phyloP scores from a whole-genome alignment of 1,140 invertebrate genomes.

The Helicorthomorpha holstii region DNA sequence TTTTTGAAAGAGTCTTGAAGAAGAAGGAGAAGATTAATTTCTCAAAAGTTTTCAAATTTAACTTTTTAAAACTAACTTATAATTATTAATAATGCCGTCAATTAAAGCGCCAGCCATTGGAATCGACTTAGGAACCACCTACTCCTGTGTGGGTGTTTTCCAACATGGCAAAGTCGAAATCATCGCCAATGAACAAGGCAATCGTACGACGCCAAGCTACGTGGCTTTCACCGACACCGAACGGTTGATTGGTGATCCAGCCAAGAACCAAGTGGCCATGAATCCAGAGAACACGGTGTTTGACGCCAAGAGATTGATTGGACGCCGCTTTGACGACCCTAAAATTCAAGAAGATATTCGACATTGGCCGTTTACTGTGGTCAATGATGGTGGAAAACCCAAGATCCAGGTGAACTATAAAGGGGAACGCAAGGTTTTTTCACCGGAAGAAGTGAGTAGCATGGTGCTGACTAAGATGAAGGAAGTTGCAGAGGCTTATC shows the following conservation, averaged over 20 bases:
- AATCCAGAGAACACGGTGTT: conserved; percentile 38
- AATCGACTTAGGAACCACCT: conserved; percentile 51
- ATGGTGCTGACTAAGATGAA: conserved; percentile 71
- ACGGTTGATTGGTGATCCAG: conserved; percentile 65
- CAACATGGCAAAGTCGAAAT: conserved; percentile 79
- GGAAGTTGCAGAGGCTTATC: conserved; percentile 45
- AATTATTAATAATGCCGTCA: too few species aligned
- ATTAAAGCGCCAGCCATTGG: too few species aligned
- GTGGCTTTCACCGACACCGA: conserved; percentile 82
- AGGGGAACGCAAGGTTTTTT: conserved; percentile 53
- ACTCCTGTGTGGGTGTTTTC: conserved; percentile 77
- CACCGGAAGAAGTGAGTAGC: conserved; percentile 69
- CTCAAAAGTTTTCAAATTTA: too few species aligned
- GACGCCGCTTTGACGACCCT: conserved; percentile 6
- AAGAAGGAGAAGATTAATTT: too few species aligned
- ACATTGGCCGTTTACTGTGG: conserved; percentile 60
- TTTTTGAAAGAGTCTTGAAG: too few species aligned
- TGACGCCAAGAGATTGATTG: conserved; percentile 33
- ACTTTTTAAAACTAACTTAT: too few species aligned
- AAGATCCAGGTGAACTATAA: conserved; percentile 71
- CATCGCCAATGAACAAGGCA: conserved; percentile 82
- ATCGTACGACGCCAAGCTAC: conserved; percentile 76
- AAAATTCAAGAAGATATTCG: conserved; percentile 45
- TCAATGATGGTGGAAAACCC: conserved; percentile 48
- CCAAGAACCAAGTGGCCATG: conserved; percentile 60